These are phyloP conservation scores for Scelioninae gen. 1 DNA, from an alignment of 2,888 invertebrate genomes.

Conservation along the genomic window DNA sequence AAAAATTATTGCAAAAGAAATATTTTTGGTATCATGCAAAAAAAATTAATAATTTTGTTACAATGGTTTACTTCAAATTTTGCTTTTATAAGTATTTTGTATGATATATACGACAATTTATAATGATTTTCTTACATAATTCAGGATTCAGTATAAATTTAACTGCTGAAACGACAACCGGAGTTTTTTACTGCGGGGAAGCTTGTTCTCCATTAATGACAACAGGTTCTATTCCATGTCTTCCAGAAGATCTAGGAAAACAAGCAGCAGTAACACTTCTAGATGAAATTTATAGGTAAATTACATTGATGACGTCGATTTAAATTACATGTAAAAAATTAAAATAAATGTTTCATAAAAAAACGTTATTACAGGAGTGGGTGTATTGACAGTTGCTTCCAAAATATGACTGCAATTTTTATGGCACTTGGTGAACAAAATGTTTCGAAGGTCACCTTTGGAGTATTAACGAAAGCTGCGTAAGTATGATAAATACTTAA, in stretches of 20 bases:
- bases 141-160: slow-evolving; percentile 94
- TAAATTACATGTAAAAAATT: slow-evolving; percentile 15
- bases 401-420: background rate
- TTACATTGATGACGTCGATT: background rate
- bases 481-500: background rate
- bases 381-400: slow-evolving; percentile 86
- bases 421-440: background rate
- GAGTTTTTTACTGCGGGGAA: slow-evolving; percentile 87
- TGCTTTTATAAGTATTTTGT: too few species aligned
- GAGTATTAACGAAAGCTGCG: background rate
- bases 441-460: background rate
- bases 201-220: slow-evolving; percentile 81
- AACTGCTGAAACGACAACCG: slow-evolving; percentile 95
- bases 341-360: slow-evolving; percentile 10
- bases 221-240: slow-evolving; percentile 85
- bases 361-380: slow-evolving; percentile 88
- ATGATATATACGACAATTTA: too few species aligned
- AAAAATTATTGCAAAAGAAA: too few species aligned
- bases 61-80: too few species aligned
- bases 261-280: slow-evolving; percentile 92
- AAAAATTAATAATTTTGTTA: too few species aligned
- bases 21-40: too few species aligned
- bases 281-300: slow-evolving; percentile 92
- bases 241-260: slow-evolving; percentile 96
- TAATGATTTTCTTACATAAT: too few species aligned